These are phyloP conservation scores for Cotesia typhae DNA, from an alignment of 1,140 invertebrate species.

Conservation along the genomic window DNA sequence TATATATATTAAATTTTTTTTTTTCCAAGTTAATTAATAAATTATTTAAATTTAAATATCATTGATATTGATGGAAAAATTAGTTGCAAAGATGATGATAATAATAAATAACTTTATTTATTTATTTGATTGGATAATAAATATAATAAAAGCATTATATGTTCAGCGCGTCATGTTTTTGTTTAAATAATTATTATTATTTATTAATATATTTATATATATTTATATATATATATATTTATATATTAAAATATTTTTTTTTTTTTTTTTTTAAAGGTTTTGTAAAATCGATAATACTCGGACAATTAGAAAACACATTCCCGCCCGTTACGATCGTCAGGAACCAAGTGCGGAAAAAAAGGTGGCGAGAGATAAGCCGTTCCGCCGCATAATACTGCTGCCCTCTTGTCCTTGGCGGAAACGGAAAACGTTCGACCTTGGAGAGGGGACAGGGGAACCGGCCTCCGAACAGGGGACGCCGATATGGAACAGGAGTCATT, in stretches of 20 bases:
- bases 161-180: background rate
- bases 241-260: background rate
- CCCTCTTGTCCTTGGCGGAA: conserved; percentile 19
- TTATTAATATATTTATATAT: background rate
- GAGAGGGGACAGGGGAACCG: background rate
- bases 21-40: no score
- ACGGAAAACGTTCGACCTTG: conserved; percentile 32
- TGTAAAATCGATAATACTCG: conserved; percentile 2
- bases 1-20: no score
- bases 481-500: background rate
- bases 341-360: conserved; percentile 18
- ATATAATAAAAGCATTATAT: background rate
- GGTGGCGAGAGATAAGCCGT: conserved; percentile 17
- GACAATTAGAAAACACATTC: conserved; percentile 13
- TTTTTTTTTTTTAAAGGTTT: background rate
- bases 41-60: no score
- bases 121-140: no score
- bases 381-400: conserved; percentile 13
- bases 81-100: no score
- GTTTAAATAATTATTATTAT: no score
- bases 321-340: conserved; percentile 20
- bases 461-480: conserved; percentile 9
- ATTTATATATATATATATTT: background rate
- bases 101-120: no score
- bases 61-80: no score